Percentiles rank a stretch among this genome's conserved stretches.
phyloP scores from a whole-genome alignment of 2,797 vertebrate species.

The Xiphorhynchus erythropygius region DNA sequence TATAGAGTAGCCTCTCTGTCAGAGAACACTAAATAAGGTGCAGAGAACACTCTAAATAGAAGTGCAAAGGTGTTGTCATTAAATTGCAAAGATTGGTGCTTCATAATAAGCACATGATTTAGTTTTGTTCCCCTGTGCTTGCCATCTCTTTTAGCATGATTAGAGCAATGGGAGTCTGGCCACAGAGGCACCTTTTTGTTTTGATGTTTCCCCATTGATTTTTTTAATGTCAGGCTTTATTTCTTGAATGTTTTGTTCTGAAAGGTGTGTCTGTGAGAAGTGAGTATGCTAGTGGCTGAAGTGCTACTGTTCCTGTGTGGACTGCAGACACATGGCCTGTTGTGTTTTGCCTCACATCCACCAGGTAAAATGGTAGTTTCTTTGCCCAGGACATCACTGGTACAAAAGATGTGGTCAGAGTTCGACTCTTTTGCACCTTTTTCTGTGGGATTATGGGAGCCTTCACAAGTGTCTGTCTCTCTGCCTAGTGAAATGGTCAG shows the following conservation, averaged over 20 bases:
- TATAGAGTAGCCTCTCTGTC: not conserved
- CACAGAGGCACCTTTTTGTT: not conserved
- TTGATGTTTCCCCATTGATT: not conserved
- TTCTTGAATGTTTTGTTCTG: not conserved
- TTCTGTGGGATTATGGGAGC: not conserved
- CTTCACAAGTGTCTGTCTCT: not conserved
- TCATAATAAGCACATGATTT: not conserved
- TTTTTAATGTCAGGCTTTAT: not conserved
- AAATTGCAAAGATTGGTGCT: not conserved
- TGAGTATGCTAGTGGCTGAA: not conserved
- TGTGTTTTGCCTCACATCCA: not conserved
- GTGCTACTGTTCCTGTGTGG: not conserved
- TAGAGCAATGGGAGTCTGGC: not conserved
- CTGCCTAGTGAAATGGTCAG: not conserved
- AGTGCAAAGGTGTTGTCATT: not conserved
- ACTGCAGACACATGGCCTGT: not conserved
- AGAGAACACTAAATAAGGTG: not conserved
- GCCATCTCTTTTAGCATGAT: not conserved
- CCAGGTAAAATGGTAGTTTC: not conserved
- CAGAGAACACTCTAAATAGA: not conserved
- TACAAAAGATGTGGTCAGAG: not conserved
- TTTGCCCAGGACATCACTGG: not conserved
- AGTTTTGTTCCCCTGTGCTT: not conserved
- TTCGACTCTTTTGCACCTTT: not conserved
- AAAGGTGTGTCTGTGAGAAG: not conserved